A percentile compares a stretch with the other conserved stretches of the same genome.
Evolutionary conservation across 2,888 invertebrate genomes (phyloP).

Genomic region (Polydrusus cervinus): DNA sequence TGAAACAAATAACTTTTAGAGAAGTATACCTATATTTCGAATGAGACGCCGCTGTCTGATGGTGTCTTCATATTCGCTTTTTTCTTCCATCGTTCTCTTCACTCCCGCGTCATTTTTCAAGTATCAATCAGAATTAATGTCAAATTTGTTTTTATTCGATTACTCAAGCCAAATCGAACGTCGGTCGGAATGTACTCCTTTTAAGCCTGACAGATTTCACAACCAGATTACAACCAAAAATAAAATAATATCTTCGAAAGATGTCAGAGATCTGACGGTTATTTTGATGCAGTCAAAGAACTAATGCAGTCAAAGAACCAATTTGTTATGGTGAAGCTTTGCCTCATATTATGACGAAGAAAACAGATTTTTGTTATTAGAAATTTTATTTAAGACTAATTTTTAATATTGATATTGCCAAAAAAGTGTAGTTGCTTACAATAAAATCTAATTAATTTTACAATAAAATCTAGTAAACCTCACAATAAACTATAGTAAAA

Average conservation of each 20-base stretch:
- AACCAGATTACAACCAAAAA: conserved; percentile 59
- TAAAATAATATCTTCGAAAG: conserved; percentile 49
- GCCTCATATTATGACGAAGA: background rate
- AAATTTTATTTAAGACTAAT: background rate
- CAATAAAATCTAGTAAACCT: too few species aligned
- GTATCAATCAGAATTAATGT: conserved; percentile 70
- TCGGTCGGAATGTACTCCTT: conserved; percentile 55
- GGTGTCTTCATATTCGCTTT: conserved; percentile 47
- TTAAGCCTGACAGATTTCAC: conserved; percentile 62
- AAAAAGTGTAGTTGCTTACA: background rate
- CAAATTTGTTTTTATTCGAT: conserved; percentile 67
- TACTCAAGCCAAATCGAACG: conserved; percentile 60
- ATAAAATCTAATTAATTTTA: too few species aligned
- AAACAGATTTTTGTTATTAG: background rate
- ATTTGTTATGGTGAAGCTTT: conserved; percentile 31
- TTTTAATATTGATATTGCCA: background rate
- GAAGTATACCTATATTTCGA: too few species aligned
- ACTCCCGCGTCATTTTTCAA: conserved; percentile 56
- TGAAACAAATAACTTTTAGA: background rate
- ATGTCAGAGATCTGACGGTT: conserved; percentile 56
- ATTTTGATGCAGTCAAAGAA: conserved; percentile 42
- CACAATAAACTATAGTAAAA: too few species aligned
- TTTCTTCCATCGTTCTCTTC: conserved; percentile 46
- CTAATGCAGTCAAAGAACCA: conserved; percentile 36
- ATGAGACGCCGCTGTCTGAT: conserved; percentile 52